Conservation (phyloP, 2,113 vertebrate species). For the Cromileptes altivelis region DNA sequence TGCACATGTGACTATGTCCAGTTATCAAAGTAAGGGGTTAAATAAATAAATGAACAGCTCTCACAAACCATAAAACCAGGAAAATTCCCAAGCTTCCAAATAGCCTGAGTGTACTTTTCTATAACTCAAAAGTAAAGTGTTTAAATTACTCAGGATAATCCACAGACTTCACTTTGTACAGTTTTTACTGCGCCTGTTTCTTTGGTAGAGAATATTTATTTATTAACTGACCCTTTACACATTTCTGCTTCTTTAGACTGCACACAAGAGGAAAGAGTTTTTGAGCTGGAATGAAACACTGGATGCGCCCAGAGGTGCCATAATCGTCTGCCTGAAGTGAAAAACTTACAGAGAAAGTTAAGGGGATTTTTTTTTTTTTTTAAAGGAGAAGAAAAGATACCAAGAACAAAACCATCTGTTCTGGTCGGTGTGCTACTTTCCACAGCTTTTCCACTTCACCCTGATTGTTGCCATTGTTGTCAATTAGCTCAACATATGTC, state of each 20-base stretch:
- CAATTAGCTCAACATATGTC: slow-evolving; percentile 68
- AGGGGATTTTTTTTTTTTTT: not conserved
- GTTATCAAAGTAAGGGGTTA: too few species aligned
- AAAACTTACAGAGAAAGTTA: slow-evolving; percentile 26
- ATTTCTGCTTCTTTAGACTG: not conserved
- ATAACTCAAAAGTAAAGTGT: not conserved
- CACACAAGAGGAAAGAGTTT: not conserved
- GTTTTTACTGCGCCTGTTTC: not conserved
- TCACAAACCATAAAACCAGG: too few species aligned
- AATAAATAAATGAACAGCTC: too few species aligned
- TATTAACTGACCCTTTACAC: not conserved
- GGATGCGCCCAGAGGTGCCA: not conserved
- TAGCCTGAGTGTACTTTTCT: not conserved
- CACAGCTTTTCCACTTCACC: slow-evolving; percentile 64
- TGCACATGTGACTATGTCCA: too few species aligned
- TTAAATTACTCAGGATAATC: not conserved
- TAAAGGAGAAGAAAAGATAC: slow-evolving; percentile 6
- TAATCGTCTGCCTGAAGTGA: not conserved
- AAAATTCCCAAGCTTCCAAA: not conserved
- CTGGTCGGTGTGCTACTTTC: slow-evolving; percentile 48
- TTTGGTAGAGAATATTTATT: not conserved
- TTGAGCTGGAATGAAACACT: not conserved
- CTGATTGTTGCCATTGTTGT: slow-evolving; percentile 74
- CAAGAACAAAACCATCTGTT: slow-evolving; percentile 71
- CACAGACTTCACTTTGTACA: not conserved